Conservation (phyloP, 2,113 vertebrate species). For the Ictalurus punctatus region DNA sequence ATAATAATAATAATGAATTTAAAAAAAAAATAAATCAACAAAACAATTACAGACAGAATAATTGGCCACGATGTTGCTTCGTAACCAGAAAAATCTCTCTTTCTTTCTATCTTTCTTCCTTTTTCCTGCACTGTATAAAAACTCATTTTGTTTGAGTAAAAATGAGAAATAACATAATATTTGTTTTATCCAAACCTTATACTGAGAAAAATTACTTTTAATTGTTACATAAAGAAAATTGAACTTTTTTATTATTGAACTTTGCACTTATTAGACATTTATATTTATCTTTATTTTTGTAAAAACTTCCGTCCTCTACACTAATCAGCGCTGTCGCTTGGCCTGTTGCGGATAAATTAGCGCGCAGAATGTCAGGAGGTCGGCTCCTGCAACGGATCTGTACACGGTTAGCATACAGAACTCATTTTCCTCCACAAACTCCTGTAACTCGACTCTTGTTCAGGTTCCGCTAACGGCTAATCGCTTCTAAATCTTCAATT, state of each 20-base stretch:
- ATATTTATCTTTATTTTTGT: background rate
- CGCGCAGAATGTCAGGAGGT: slow-evolving; percentile 15
- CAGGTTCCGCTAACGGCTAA: slow-evolving; percentile 41
- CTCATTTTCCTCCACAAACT: slow-evolving; percentile 45
- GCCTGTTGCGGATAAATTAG: background rate
- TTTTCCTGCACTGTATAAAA: background rate
- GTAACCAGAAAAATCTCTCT: background rate
- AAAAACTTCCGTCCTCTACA: background rate
- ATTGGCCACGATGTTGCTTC: no score
- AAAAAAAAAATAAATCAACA: no score
- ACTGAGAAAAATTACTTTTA: slow-evolving; percentile 3
- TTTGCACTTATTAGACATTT: background rate
- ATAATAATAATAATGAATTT: no score
- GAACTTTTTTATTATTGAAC: background rate
- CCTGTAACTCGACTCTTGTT: slow-evolving; percentile 45
- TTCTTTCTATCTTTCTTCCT: background rate
- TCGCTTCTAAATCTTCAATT: slow-evolving; percentile 47
- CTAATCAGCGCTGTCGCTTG: background rate
- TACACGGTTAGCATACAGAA: slow-evolving; percentile 21
- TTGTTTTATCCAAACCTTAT: background rate
- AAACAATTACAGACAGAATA: background rate
- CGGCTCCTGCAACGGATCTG: slow-evolving; percentile 44
- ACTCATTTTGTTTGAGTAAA: background rate
- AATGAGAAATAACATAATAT: background rate
- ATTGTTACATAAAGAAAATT: background rate